Evolutionary conservation across 2,113 vertebrate species (phyloP), one percentile per base, ranked within the genome.

Genomic region (Parus major): DNA sequence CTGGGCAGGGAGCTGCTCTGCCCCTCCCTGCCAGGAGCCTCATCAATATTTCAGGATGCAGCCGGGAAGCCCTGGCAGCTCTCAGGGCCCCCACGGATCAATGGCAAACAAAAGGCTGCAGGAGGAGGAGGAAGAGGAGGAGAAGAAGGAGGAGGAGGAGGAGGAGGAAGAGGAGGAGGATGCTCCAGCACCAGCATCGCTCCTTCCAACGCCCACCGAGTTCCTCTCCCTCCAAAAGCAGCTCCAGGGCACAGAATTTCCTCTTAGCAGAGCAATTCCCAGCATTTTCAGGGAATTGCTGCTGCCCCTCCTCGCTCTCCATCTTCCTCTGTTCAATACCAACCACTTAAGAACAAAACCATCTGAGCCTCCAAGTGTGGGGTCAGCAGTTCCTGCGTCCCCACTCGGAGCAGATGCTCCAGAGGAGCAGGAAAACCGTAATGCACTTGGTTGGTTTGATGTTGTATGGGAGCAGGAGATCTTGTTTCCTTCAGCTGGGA

Each of bases 41-140:
- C 96, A 94, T 93, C 86, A 93, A 92, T 95, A 91, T 92, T 95
- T 82, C 46, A 95, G 35, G 56, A 49, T 0, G 22, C 60, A 91
- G 81, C 27, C 75, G 53, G 92, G 93, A 95, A 96, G 66, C 82
- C 60, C 46, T 29, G 81, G 92, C 94, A 59, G 94, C 90, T 61
- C n/a, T 33, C 79, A n/a, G 76, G 55, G 41, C 65, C 79, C 23
- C 2, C 17, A 3, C 2, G 7, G 94, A 92, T 95, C 92, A 52
- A 95, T 93, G 88, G 24, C 63, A 31, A 91, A 94, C 89, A 76
- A 79, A 88, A 90, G 53, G 81, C 77, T 71, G 91, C 21, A 10
- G 57, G 35, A 52, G 59, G 71, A 79, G 69, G 76, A 83, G 73
- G 85, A 83, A 14, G 41, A 42, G 41, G 41, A 42, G 41, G 41